Evolutionary conservation across 2,888 invertebrate genomes (phyloP), one percentile per base, ranked within the genome.

Genomic region (Amorpha juglandis): DNA sequence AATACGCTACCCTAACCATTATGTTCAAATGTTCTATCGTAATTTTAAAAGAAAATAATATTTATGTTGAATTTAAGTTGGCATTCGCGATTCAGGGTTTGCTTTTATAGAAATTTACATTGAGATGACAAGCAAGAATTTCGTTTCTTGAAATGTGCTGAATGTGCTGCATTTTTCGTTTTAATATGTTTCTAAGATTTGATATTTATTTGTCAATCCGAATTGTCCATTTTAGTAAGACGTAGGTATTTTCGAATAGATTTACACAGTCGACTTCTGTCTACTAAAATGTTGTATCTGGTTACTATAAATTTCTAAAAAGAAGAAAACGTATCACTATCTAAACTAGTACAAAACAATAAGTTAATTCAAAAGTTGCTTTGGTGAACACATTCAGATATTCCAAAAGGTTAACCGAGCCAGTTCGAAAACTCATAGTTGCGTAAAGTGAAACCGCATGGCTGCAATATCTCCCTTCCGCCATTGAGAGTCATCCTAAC

Each of bases 401-500:
- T 58, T 58, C 58, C 58, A 58, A 58, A 58, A 58, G 58, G 58
- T 58, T 38, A 67, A 70, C 70, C 62, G 64, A 68, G 68, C 69
- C 64, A 65, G 21, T 67, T 74, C 69, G 70, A 65, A 71, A 76
- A 74, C 66, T 45, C 42, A 62, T 75, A 71, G 78, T 79, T 75
- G 65, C 67, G 58, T 55, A 67, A 69, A 70, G 68, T 76, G 74
- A 62, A 63, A 71, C 67, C 69, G 63, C 63, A 69, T 67, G 71
- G 71, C 68, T 70, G 70, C 69, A 70, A 68, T 70, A 70, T 74
- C 69, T 78, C 77, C 77, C 78, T 71, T 65, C 69, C 64, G 38
- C 79, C 69, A 88, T 90, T 89, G 83, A 77, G 73, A 78, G 69
- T 77, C 86, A 83, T 79, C 76, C 83, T 83, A 72, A 78, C 79